Base-by-base conservation (phyloP, 2,888 invertebrate species). In the Drosophila paranaensis region DNA sequence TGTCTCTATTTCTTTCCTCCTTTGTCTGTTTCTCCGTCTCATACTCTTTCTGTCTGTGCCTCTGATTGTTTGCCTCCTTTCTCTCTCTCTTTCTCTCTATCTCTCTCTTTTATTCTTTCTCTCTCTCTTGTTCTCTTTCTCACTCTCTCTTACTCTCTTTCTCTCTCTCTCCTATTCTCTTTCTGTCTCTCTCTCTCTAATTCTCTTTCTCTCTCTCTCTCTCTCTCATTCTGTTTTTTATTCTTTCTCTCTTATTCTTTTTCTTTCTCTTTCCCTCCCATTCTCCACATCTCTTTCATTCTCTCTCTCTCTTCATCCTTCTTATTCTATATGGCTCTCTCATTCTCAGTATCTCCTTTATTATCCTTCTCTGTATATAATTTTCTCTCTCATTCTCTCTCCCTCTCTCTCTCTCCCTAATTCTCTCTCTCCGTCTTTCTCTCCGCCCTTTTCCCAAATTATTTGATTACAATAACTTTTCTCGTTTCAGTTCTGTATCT, bases 171-270 rank as follows among this genome's bases (percentile, higher is more conserved):
- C 8, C 14, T 6, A 1, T 5, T 14, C 2, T 14, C 3, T 39
- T 0, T 39, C 1, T 39, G 0, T 39, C 14, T 39, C 39, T 39
- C 14, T 14, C 2, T 14, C 1, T 39, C 1, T 39, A 6, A 14
- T 1, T 6, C 39, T 11, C 39, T 39, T 6, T 39, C 5, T 6
- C 13, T 37, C 13, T 37, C 3, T 39, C 2, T 39, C 14, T 9
- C 1, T 40, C 40, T 40, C 6, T 40, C 0, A 1, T 5, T n/a
- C 37, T n/a, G 8, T 39, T 5, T 13, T n/a, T n/a, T n/a, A n/a
- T n/a, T n/a, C 0, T 39, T 1, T 39, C 14, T 9, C 1, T n/a
- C 40, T 6, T 2, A n/a, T 0, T 5, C 4, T n/a, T 3, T 2
- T 2, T n/a, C 11, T 2, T 2, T 39, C 14, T 14, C 39, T n/a